Evolutionary conservation across 2,797 vertebrate genomes (phyloP).

Genomic region (Gymnocypris eckloni): DNA sequence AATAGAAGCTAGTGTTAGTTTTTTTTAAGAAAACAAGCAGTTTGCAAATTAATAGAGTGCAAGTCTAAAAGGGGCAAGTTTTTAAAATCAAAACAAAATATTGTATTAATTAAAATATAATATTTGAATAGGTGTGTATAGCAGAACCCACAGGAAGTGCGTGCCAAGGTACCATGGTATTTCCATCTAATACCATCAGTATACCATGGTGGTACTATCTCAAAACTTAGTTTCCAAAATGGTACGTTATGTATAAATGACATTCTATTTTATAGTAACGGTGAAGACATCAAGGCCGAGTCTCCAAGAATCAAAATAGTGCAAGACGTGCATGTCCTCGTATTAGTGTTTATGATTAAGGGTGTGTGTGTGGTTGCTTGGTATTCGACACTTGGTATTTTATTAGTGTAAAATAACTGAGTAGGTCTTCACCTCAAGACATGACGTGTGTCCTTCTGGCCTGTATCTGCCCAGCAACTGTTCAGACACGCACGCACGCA

Average conservation of each 20-base stretch:
- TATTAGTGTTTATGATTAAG: constrained; percentile 26
- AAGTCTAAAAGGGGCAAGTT: too few species aligned
- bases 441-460: background rate
- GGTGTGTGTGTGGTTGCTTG: constrained; percentile 5
- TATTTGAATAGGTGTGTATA: background rate
- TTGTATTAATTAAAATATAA: background rate
- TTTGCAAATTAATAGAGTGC: too few species aligned
- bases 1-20: too few species aligned
- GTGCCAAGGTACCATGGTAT: background rate
- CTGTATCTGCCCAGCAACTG: constrained; percentile 20
- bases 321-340: constrained; percentile 4
- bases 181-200: background rate
- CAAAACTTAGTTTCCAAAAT: background rate
- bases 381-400: constrained; percentile 11
- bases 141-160: background rate
- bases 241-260: background rate
- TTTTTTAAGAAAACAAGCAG: too few species aligned
- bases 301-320: constrained; percentile 7
- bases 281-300: background rate
- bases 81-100: background rate
- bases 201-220: background rate
- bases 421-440: background rate
- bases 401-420: constrained; percentile 10
- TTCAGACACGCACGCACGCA: constrained; percentile 6
- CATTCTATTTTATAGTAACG: background rate